Percentiles rank a stretch among this genome's conserved stretches.
These are phyloP conservation scores for Trichechus manatus DNA, from an alignment of 2,113 vertebrate genomes.

Conservation along the genomic window DNA sequence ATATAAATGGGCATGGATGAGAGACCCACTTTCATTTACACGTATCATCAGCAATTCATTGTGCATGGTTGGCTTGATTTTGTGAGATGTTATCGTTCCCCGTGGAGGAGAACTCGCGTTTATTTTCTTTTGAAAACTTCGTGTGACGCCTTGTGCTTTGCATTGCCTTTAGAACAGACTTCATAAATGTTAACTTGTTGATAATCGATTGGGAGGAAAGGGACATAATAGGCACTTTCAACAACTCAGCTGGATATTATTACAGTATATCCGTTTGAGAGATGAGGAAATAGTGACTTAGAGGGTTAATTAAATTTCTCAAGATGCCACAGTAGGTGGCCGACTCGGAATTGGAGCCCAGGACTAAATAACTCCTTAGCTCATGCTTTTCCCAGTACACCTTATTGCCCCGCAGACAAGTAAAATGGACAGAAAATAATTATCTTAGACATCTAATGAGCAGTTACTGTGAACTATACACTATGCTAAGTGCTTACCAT, in stretches of 20 bases:
- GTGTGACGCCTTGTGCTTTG: neutral
- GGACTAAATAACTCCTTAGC: neutral
- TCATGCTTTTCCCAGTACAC: neutral
- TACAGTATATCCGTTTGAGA: neutral
- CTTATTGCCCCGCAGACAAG: neutral
- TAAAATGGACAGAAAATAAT: neutral
- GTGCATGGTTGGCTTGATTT: neutral
- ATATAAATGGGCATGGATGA: conserved; percentile 21
- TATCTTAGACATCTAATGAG: neutral
- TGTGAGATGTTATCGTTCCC: neutral
- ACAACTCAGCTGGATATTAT: neutral
- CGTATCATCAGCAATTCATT: conserved; percentile 22
- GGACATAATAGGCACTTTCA: neutral
- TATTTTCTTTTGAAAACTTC: conserved; percentile 68
- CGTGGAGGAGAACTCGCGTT: neutral
- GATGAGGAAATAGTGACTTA: neutral
- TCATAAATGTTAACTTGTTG: conserved; percentile 60
- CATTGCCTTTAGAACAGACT: conserved; percentile 48
- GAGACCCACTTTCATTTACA: conserved; percentile 56
- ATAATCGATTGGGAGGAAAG: neutral
- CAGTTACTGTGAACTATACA: neutral
- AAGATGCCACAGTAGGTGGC: neutral
- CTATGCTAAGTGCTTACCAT: neutral
- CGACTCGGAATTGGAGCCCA: neutral
- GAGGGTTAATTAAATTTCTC: conserved; percentile 27